A percentile compares a stretch with the other conserved stretches of the same genome.
Evolutionary conservation across 2,113 vertebrate genomes (phyloP).

Genomic region (Bucco capensis): DNA sequence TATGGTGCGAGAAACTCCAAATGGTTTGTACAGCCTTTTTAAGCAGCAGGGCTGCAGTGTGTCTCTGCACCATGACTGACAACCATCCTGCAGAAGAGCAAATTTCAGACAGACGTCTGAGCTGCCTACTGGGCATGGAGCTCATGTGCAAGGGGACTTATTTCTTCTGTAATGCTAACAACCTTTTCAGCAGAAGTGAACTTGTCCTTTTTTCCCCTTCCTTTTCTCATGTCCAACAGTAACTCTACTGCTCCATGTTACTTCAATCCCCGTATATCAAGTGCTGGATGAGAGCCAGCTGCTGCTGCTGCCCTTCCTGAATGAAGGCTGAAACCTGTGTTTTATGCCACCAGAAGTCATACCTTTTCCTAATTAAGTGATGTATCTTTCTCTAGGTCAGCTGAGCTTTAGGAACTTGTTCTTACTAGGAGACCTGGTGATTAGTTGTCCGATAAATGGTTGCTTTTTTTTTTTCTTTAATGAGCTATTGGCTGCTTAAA

Average conservation of each 20-base stretch:
- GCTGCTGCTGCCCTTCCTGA: background rate
- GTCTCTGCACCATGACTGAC: background rate
- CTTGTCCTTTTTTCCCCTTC: background rate
- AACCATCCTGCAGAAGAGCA: background rate
- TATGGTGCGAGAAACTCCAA: background rate
- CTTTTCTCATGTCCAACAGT: background rate
- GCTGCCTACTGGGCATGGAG: background rate
- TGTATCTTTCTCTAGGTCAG: background rate
- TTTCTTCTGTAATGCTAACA: background rate
- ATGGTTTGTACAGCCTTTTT: background rate
- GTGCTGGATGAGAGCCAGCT: background rate
- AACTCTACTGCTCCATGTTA: background rate
- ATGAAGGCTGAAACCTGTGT: background rate
- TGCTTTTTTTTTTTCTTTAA: background rate
- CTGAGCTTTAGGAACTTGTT: background rate
- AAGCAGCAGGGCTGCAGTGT: background rate
- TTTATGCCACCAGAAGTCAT: background rate
- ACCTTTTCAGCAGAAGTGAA: background rate
- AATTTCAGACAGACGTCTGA: background rate
- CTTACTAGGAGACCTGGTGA: background rate
- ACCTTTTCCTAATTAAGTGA: background rate
- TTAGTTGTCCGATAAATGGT: background rate
- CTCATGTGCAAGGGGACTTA: accelerated
- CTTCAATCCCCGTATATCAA: accelerated
- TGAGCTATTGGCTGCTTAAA: background rate